These are phyloP conservation scores for Venturia canescens DNA, from an alignment of 1,140 invertebrate species.

Conservation along the genomic window DNA sequence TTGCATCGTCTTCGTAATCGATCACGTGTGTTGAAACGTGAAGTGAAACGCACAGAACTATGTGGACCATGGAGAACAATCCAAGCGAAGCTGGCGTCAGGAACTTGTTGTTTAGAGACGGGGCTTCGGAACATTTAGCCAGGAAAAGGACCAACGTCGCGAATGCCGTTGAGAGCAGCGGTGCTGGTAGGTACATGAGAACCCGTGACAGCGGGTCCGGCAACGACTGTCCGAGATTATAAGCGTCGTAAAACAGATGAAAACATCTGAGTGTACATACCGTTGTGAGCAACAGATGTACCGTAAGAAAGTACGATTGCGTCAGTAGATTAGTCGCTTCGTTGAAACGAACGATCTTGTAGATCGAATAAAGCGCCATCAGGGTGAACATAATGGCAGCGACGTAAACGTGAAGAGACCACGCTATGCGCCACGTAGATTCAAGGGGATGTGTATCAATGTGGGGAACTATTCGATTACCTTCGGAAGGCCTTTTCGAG, in stretches of 20 bases:
- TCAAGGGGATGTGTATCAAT: conserved; percentile 66
- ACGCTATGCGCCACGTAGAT: conserved; percentile 86
- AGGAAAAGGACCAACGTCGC: conserved; percentile 90
- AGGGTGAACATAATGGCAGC: conserved; percentile 89
- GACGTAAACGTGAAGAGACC: conserved; percentile 92
- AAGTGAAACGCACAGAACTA: conserved; percentile 86
- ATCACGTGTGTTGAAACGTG: conserved; percentile 83
- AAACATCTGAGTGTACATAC: conserved; percentile 89
- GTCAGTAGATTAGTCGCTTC: conserved; percentile 87
- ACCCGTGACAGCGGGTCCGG: conserved; percentile 88
- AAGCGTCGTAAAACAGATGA: conserved; percentile 93
- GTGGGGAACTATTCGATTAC: conserved; percentile 59
- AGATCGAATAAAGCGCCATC: conserved; percentile 88
- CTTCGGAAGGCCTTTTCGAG: conserved; percentile 58
- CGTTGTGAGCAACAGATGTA: conserved; percentile 87
- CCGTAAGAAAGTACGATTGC: conserved; percentile 89
- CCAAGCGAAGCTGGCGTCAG: conserved; percentile 86
- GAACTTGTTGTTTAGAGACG: conserved; percentile 78
- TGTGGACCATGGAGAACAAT: conserved; percentile 84
- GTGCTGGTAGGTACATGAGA: conserved; percentile 89
- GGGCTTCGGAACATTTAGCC: conserved; percentile 82
- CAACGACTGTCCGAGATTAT: conserved; percentile 88
- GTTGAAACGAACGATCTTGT: conserved; percentile 88
- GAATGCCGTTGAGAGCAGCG: conserved; percentile 90
- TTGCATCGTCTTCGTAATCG: conserved; percentile 73